Evolutionary conservation across 2,888 invertebrate genomes (phyloP), one percentile per base, ranked within the genome.

Genomic region (Lepetodrilus schrolli): DNA sequence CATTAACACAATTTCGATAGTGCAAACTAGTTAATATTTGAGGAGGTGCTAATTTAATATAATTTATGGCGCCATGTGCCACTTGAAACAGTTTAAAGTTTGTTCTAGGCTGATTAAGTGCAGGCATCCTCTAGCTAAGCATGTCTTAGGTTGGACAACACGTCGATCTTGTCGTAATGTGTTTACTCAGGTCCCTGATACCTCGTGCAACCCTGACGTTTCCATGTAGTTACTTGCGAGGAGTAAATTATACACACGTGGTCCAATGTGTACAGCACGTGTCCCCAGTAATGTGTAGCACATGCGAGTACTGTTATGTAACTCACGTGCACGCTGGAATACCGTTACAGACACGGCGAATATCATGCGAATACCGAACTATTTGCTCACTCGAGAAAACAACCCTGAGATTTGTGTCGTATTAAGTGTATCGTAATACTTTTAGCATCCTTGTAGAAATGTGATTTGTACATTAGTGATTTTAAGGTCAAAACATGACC

Each of bases 41-140:
- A 34, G 30, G 30, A 58, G 58, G 58, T 30, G 58, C 58, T 58
- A 58, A 58, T 58, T 58, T 58, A 17, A 58, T 58, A 58, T 58
- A 26, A 58, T 58, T 58, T 58, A 30, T 23, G 17, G 58, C 58
- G 34, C 26, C 58, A 26, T 58, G 30, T 58, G 58, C 26, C 58
- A 58, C 66, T 66, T 66, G 21, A 38, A 66, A 66, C 20, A 23
- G 38, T 38, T 66, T 21, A 37, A 21, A 13, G 38, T 66, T 66
- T 38, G 66, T 38, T 26, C 38, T 38, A 37, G 20, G 37, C 20
- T 47, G 68, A 68, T 68, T 43, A 68, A 68, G 23, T 68, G 26
- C 47, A 47, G 43, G 47, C 30, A 47, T 13, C 47, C 47, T 17
- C 43, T 47, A n/a, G 47, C 68, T 21, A 30, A 43, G 68, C 26